Evolutionary conservation across 2,113 vertebrate species (phyloP).

Genomic region (Zosterops lateralis): DNA sequence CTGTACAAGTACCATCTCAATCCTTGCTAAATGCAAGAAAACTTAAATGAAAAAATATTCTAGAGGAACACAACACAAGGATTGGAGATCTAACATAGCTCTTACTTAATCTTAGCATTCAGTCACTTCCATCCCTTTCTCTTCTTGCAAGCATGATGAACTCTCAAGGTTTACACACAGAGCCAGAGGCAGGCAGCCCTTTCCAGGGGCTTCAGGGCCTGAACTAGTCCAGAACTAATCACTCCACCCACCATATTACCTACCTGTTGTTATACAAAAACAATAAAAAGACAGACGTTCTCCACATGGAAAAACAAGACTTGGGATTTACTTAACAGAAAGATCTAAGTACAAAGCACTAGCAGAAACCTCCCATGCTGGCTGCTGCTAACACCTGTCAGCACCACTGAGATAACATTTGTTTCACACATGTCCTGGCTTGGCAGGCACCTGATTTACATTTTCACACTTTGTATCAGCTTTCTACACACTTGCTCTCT

Average conservation of each 20-base stretch:
- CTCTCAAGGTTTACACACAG: neutral
- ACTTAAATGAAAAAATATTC: neutral
- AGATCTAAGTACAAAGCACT: neutral
- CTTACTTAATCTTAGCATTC: neutral
- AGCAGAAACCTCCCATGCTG: neutral
- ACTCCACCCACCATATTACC: neutral
- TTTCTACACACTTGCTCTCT: slow-evolving; percentile 1
- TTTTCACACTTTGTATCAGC: slow-evolving; percentile 35
- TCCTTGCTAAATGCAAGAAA: neutral
- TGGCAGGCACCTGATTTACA: slow-evolving; percentile 40
- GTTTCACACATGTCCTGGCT: slow-evolving; percentile 29
- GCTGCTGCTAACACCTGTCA: slow-evolving; percentile 38
- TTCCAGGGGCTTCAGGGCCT: neutral
- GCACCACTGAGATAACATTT: neutral
- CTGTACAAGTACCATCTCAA: neutral
- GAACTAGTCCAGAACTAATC: neutral
- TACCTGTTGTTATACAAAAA: neutral
- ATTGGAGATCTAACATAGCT: neutral
- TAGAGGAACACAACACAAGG: neutral
- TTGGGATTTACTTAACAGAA: neutral
- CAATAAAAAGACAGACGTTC: neutral
- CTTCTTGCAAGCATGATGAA: neutral
- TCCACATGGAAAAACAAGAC: neutral
- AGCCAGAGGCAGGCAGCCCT: neutral
- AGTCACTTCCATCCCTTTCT: neutral